These are phyloP conservation scores for Echinarachnius parma DNA, from an alignment of 53 echinoderm and acorn worm species.

Conservation along the genomic window DNA sequence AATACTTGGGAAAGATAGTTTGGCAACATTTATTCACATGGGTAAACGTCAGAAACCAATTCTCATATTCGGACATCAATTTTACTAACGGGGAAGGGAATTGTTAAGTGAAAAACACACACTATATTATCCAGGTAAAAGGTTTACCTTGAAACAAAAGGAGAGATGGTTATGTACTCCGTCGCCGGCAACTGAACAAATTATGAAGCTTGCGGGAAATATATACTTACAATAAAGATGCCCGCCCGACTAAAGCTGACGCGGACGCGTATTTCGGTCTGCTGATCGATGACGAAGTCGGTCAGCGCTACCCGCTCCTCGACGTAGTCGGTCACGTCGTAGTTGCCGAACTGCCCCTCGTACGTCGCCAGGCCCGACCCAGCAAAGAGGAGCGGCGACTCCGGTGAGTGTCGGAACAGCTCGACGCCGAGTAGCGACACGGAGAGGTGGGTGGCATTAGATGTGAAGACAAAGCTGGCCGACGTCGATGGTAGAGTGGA, in stretches of 20 bases:
- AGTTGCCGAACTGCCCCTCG: conserved; percentile 64
- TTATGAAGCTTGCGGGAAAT: too few relatives aligned
- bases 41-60: too few relatives aligned
- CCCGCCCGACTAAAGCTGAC: conserved; percentile 8
- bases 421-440: conserved; percentile 19
- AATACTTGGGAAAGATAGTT: too few relatives aligned
- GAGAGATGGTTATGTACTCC: too few relatives aligned
- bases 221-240: background rate
- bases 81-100: too few relatives aligned
- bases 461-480: background rate
- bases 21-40: too few relatives aligned
- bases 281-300: conserved; percentile 34
- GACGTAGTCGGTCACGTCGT: conserved; percentile 59
- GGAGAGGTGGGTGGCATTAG: conserved; percentile 10
- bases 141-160: too few relatives aligned
- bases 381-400: conserved; percentile 56
- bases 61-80: too few relatives aligned
- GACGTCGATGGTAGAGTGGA: background rate
- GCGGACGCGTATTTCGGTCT: background rate
- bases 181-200: too few relatives aligned
- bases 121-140: too few relatives aligned
- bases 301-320: conserved; percentile 54
- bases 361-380: conserved; percentile 49
- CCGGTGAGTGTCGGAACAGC: conserved; percentile 48
- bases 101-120: too few relatives aligned